Base-by-base conservation (phyloP, 2,113 vertebrate genomes). In the human region DNA sequence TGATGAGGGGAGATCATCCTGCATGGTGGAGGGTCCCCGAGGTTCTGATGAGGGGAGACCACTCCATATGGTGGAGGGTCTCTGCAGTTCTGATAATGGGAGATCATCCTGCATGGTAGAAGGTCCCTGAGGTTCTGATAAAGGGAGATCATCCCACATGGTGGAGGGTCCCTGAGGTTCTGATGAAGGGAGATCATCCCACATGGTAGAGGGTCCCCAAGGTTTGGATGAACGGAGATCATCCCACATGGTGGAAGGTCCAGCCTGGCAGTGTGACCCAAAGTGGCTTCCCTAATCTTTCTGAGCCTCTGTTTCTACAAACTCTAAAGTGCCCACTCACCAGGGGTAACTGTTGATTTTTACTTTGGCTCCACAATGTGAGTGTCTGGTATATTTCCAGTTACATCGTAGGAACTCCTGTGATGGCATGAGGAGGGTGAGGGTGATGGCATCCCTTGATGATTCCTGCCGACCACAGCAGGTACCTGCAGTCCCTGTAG, bases 1-100 rank as follows among this genome's bases (percentile, higher is more conserved):
- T 6, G 17, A 55, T 55, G 5, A 55, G 1, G 52, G 52, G 52
- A 52, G 50, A 52, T 3, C 4, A 52, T 14, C 14, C 50, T 14
- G 1, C 50, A 52, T 52, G 50, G 14, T 52, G 50, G 50, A 17
- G 50, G 4, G 14, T 52, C 50, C 38, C 38, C 38, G n/a, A 43
- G 43, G 43, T 43, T 43, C 43, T 43, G 6, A 43, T 43, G 43
- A 50, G 0, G 50, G 0, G 52, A 52, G 17, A 52, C 0, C 52
- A 52, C 0, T 16, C 52, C 0, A 1, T 5, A 52, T 52, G 52
- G 16, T 52, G 0, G 52, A 52, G 0, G 1, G 5, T 52, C 52
- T 17, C 52, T 52, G 52, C 0, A 17, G 5, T 52, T 52, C 52
- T 52, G 52, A 52, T 52, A 5, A 52, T 0, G 5, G 0, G 16